Evolutionary conservation across 2,888 invertebrate genomes (phyloP), one percentile per base, ranked within the genome.

Genomic region (Ornithoptera alexandrae): DNA sequence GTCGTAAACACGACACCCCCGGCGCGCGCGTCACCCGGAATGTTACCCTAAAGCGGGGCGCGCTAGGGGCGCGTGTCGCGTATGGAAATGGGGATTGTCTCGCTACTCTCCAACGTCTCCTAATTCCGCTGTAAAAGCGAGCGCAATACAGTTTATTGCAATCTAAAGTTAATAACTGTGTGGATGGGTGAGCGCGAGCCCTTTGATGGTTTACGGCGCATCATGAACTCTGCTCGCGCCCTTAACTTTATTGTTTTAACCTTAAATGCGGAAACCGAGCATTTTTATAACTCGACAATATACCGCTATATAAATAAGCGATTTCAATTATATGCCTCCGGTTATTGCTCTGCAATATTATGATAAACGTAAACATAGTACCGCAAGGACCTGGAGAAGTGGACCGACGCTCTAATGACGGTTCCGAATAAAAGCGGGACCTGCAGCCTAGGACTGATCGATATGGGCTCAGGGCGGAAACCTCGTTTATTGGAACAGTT

Each of bases 81-180:
- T 30, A 50, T 36, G 0, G 24, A 39, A 64, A 39, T n/a, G 69
- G 65, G 50, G 10, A 17, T 73, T 65, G 74, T 67, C 4, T 67
- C 69, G 71, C 71, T 75, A 71, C 82, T 78, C 76, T 76, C 81
- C 85, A 85, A 86, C 39, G 70, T 70, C 59, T 58, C 62, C 82
- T 87, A 85, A 87, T 86, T 85, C 83, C 76, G 78, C 82, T 79
- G 84, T 87, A 86, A 87, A 86, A 84, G 84, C 82, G 83, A 82
- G 81, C 79, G 79, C 82, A 85, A 87, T 87, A 84, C 83, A 84
- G 82, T 87, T 86, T 86, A 87, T 86, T 84, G 86, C 85, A 80
- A 86, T 87, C 85, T 82, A 84, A 85, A 84, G 85, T 86, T 87
- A 86, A 86, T 86, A 86, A 85, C 82, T 77, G 74, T 74, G 74